Base-by-base conservation (phyloP, 2,797 vertebrate genomes). In the Yasuhikotakia modesta region DNA sequence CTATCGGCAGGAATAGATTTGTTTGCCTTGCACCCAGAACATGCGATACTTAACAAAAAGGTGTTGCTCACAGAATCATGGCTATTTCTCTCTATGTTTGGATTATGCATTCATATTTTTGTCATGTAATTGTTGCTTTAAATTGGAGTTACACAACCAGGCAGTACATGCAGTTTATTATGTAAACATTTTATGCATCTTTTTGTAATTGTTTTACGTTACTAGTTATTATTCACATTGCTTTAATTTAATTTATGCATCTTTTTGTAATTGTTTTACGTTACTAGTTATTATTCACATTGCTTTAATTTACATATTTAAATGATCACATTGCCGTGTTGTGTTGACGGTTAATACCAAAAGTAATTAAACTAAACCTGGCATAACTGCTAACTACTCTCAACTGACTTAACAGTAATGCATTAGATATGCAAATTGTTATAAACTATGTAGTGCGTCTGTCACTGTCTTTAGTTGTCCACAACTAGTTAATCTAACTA, bases 21-120 rank as follows among this genome's bases (percentile, higher is more conserved):
- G 76, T 80, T 83, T 82, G 85, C 85, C 52, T 27, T 77, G 70
- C 80, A 35, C 79, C 64, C 27, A 65, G 64, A 22, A 70, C 30
- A 58, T 43, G 32, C 52, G 57, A 82, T 72, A 45, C 69, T 60
- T 30, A 24, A 35, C 66, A 64, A 61, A 50, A 60, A 48, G 73
- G 19, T 19, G 5, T 66, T 64, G 22, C 52, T 39, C 39, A 5
- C 39, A 7, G 16, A 52, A 53, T 39, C 66, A 60, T 69, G 27
- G 55, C 66, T 39, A 68, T 27, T 17, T 11, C 17, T 19, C 4
- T 60, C 19, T 60, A 12, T 68, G 7, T 35, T 16, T 68, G 13
- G 14, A 63, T 35, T 63, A 63, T 27, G 30, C 17, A 11, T 35
- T 19, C 3, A 35, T n/a, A 27, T 60, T 57, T 16, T 57, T 1